phyloP scores from a whole-genome alignment of 2,888 invertebrate genomes.

The Lathronympha strigana region DNA sequence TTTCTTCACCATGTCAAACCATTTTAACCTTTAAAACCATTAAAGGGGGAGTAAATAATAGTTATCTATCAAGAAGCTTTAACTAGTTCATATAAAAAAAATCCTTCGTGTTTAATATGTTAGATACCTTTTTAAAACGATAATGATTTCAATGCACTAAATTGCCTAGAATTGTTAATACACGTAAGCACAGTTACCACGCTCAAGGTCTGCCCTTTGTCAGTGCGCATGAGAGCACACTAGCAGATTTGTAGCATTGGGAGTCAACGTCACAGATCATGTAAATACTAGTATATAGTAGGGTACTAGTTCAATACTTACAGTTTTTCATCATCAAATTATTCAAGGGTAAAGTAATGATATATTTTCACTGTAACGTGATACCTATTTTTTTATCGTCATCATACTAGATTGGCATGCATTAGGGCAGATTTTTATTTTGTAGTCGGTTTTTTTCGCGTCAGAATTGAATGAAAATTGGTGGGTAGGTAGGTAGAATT shows the following conservation, averaged over 20 bases:
- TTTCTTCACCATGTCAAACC: too few species aligned
- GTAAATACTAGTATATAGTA: too few species aligned
- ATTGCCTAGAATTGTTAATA: constrained; percentile 31
- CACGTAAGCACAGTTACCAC: constrained; percentile 20
- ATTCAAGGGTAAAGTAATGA: too few species aligned
- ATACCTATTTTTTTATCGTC: too few species aligned
- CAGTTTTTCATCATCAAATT: background rate
- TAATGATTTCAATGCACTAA: constrained; percentile 19
- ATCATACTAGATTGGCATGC: too few species aligned
- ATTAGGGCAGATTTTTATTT: too few species aligned
- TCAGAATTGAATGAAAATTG: too few species aligned
- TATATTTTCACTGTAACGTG: too few species aligned
- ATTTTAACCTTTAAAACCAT: too few species aligned
- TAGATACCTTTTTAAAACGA: background rate
- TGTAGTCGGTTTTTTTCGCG: too few species aligned
- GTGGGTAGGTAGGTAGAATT: too few species aligned
- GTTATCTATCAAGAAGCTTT: background rate
- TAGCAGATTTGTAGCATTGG: constrained; percentile 20
- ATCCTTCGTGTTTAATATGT: background rate
- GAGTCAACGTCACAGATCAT: background rate
- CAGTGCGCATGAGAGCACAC: constrained; percentile 8
- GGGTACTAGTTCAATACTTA: background rate
- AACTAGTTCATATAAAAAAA: background rate
- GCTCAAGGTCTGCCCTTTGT: constrained; percentile 36
- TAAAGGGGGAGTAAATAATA: too few species aligned